Percentiles rank a stretch among this genome's conserved stretches.
Evolutionary conservation across 2,113 vertebrate species (phyloP).

Genomic region (Notothenia rossii): DNA sequence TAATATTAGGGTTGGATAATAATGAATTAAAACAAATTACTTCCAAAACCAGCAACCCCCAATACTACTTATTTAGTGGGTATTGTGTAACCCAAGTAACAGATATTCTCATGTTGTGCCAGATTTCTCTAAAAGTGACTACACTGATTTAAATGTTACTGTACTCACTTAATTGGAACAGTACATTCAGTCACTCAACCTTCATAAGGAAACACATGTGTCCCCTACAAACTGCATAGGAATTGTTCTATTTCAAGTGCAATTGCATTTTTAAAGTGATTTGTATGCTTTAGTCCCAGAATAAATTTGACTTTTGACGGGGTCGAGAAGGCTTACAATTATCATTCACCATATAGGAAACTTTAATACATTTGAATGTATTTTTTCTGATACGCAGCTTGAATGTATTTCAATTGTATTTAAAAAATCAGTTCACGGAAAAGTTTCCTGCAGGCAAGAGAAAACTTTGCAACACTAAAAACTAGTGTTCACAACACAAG

Average conservation of each 20-base stretch:
- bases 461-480: neutral
- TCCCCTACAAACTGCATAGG: neutral
- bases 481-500: neutral
- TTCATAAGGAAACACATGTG: neutral
- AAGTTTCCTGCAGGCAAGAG: conserved; percentile 7
- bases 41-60: neutral
- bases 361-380: neutral
- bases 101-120: neutral
- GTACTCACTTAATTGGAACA: conserved; percentile 15
- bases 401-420: neutral
- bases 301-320: no score
- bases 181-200: conserved; percentile 25
- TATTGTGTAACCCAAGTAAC: neutral
- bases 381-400: neutral
- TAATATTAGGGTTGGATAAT: no score
- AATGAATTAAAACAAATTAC: neutral
- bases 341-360: no score
- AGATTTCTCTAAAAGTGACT: neutral
- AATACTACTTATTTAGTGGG: neutral
- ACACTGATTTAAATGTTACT: neutral
- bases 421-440: neutral
- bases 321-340: no score
- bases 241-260: neutral
- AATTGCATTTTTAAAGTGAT: neutral
- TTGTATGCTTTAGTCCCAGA: neutral